phyloP scores from a whole-genome alignment of 2,797 vertebrate species.

The Pseudocheirus occidentalis region DNA sequence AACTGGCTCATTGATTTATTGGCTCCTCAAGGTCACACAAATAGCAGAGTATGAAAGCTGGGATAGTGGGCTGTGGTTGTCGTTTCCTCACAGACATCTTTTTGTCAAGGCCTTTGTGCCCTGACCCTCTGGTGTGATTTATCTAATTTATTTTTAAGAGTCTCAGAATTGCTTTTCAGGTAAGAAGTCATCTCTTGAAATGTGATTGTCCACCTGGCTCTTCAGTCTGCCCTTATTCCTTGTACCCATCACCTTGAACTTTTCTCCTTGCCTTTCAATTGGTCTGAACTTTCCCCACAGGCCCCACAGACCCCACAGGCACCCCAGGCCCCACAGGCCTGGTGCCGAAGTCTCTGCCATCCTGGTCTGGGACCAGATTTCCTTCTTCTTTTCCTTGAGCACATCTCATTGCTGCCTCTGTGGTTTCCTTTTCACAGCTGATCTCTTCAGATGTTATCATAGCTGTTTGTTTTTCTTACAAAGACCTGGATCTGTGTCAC shows the following conservation, averaged over 20 bases:
- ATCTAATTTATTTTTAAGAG: conserved; percentile 28
- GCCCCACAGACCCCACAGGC: too few species aligned
- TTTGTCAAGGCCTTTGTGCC: conserved; percentile 25
- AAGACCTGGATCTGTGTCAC: conserved; percentile 29
- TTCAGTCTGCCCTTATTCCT: background rate
- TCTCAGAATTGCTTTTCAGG: conserved; percentile 16
- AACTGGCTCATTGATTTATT: too few species aligned
- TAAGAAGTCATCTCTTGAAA: background rate
- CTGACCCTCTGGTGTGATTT: conserved; percentile 10
- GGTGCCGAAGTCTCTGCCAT: rapidly evolving
- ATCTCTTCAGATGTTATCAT: background rate
- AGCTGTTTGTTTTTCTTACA: conserved; percentile 59
- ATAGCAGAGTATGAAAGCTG: background rate
- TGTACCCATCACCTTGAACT: background rate
- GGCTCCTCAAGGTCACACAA: background rate
- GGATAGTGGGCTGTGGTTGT: background rate
- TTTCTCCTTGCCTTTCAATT: background rate
- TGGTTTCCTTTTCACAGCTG: conserved; percentile 45
- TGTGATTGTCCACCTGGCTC: conserved; percentile 1
- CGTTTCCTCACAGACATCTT: background rate
- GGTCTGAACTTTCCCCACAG: background rate
- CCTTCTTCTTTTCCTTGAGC: background rate
- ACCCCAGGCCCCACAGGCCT: too few species aligned
- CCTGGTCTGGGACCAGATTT: rapidly evolving
- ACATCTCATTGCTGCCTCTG: background rate